These are phyloP conservation scores for Callaeas wilsoni DNA, from an alignment of 2,113 vertebrate species.

Conservation along the genomic window DNA sequence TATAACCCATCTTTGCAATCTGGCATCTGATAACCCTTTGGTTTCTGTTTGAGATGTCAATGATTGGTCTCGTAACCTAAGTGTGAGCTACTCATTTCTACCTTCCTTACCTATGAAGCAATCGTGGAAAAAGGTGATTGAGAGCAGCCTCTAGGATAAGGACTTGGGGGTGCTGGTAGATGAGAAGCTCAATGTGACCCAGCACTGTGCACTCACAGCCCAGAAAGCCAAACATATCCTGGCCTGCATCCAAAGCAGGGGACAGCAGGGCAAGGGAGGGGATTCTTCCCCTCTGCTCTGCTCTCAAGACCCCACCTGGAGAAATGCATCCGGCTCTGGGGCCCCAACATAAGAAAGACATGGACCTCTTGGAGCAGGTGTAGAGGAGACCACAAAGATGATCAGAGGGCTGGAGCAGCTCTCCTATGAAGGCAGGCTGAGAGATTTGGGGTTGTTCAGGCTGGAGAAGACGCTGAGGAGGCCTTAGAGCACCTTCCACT, in stretches of 20 bases:
- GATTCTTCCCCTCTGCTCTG: neutral
- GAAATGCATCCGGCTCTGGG: neutral
- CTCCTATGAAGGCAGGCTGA: neutral
- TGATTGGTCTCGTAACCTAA: neutral
- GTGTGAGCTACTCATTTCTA: neutral
- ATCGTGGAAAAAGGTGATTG: neutral
- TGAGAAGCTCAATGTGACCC: neutral
- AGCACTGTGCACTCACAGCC: neutral
- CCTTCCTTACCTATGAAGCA: neutral
- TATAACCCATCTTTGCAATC: neutral
- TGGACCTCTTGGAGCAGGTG: neutral
- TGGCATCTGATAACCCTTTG: neutral
- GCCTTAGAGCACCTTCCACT: neutral
- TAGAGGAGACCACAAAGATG: neutral
- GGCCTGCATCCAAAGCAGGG: neutral
- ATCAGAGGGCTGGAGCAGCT: neutral
- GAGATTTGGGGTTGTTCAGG: neutral
- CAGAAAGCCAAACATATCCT: neutral
- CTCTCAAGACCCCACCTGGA: neutral
- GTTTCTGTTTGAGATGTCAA: neutral
- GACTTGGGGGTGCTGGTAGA: neutral
- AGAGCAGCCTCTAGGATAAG: neutral
- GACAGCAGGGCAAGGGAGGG: neutral
- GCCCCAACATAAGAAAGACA: too few relatives aligned
- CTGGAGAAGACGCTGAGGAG: neutral